Base-by-base conservation (phyloP, 2,797 vertebrate genomes). In the Coluber constrictor region DNA sequence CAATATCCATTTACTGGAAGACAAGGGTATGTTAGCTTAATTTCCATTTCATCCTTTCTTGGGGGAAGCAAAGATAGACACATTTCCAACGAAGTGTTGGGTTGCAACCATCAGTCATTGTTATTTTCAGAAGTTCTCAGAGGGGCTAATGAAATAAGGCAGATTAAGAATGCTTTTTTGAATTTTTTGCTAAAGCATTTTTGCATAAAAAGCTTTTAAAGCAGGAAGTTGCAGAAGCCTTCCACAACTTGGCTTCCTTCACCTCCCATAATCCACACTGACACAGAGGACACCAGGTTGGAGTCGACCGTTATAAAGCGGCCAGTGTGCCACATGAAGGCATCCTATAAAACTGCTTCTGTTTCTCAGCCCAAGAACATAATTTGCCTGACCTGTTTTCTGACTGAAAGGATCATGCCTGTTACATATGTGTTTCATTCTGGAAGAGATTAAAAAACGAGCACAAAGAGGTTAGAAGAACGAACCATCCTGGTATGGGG, bases 401-500 rank as follows among this genome's bases (percentile, higher is more conserved):
- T 79, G 74, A 79, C 18, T 79, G 37, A 79, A 79, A 79, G 37
- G 9, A 43, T 79, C 20, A 79, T 3, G 1, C 20, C 37, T 43
- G 74, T 43, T 43, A 79, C 32, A 79, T 79, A 43, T 23, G 8
- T 43, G 18, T 79, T 79, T 79, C 18, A 79, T 79, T 79, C 74
- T 11, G 20, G 74, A 23, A 43, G 9, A 43, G 37, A 43, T 79
- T 79, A 23, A 79, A 43, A 79, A 79, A 43, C 5, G 37, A 79
- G 4, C 13, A 60, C 4, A 51, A 3, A n/a, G 93, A 60, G n/a
- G 12, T 20, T 43, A 79, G 74, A 92, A 92, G 5, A 70, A 96
- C 96, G 83, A 94, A 98, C 98, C 98, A 1, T 98, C 97, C 54
- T 97, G 96, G 93, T 98, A 98, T 9, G 43, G 12, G 27, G 95